Evolutionary conservation across 2,797 vertebrate genomes (phyloP).

Genomic region (Scarus forsteni): DNA sequence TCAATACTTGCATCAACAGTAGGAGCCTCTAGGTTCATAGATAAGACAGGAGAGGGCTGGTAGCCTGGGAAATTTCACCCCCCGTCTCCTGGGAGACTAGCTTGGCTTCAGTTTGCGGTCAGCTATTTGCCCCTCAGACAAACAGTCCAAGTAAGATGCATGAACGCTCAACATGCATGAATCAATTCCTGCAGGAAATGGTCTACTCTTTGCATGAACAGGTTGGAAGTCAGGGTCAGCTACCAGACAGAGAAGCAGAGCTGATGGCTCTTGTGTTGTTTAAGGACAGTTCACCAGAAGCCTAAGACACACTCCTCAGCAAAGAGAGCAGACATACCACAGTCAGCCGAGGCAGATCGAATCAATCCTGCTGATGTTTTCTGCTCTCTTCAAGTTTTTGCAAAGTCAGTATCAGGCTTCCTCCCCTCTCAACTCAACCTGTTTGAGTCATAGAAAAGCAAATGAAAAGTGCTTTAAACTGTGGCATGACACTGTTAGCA

Average conservation of each 20-base stretch:
- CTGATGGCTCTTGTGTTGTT: constrained; percentile 26
- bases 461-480: too few species aligned
- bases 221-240: constrained; percentile 21
- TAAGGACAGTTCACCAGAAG: background rate
- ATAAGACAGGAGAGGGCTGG: constrained; percentile 26
- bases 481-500: too few species aligned
- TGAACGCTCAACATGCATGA: constrained; percentile 29
- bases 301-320: too few species aligned
- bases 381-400: too few species aligned
- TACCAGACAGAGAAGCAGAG: constrained; percentile 7
- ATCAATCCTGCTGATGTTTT: too few species aligned
- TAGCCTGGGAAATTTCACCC: constrained; percentile 66
- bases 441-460: too few species aligned
- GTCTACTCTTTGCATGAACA: constrained; percentile 34
- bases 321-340: too few species aligned
- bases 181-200: constrained; percentile 42
- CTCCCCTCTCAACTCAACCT: too few species aligned
- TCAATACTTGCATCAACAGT: constrained; percentile 10
- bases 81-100: constrained; percentile 77
- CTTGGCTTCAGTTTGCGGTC: constrained; percentile 64
- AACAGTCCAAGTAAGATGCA: constrained; percentile 60
- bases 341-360: too few species aligned
- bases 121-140: constrained; percentile 69
- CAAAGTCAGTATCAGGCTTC: too few species aligned
- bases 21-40: constrained; percentile 19